Evolutionary conservation across 2,797 vertebrate species (phyloP).

Genomic region (Austrolebias charrua): DNA sequence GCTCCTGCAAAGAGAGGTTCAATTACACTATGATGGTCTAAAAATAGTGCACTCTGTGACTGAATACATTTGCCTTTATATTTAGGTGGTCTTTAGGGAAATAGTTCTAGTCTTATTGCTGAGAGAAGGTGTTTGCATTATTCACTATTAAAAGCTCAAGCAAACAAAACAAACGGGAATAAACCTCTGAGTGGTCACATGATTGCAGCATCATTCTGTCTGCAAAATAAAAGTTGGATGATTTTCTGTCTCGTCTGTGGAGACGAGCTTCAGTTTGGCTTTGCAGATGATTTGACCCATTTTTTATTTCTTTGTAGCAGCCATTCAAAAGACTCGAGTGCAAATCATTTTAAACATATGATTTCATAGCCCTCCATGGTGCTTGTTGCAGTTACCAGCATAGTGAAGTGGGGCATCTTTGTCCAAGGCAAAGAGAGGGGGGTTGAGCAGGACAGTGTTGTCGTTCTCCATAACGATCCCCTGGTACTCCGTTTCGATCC

Average conservation of each 20-base stretch:
- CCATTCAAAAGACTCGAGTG: not conserved
- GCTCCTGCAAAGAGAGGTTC: slow-evolving; percentile 54
- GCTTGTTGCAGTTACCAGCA: slow-evolving; percentile 80
- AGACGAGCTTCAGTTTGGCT: slow-evolving; percentile 24
- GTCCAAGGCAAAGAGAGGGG: slow-evolving; percentile 97
- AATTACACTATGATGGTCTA: slow-evolving; percentile 69
- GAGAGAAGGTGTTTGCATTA: slow-evolving; percentile 18
- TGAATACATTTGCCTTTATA: slow-evolving; percentile 59
- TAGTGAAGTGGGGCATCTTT: slow-evolving; percentile 97
- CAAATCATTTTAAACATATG: not conserved
- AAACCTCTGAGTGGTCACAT: slow-evolving; percentile 13
- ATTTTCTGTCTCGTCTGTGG: slow-evolving; percentile 28
- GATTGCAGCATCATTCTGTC: slow-evolving; percentile 5
- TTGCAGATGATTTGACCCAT: slow-evolving; percentile 45
- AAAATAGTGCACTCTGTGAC: slow-evolving; percentile 65
- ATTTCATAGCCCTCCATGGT: not conserved
- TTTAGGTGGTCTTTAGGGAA: slow-evolving; percentile 48
- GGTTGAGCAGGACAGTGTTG: slow-evolving; percentile 96
- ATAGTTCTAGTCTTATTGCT: slow-evolving; percentile 26
- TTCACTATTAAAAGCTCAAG: slow-evolving; percentile 35
- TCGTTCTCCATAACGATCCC: slow-evolving; percentile 99
- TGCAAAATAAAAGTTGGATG: slow-evolving; percentile 23
- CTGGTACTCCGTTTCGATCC: slow-evolving; percentile 98
- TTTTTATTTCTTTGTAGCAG: slow-evolving; percentile 1
- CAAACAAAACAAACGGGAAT: slow-evolving; percentile 15